These are phyloP conservation scores for Machimus atricapillus DNA, from an alignment of 2,888 invertebrate species.

Conservation along the genomic window DNA sequence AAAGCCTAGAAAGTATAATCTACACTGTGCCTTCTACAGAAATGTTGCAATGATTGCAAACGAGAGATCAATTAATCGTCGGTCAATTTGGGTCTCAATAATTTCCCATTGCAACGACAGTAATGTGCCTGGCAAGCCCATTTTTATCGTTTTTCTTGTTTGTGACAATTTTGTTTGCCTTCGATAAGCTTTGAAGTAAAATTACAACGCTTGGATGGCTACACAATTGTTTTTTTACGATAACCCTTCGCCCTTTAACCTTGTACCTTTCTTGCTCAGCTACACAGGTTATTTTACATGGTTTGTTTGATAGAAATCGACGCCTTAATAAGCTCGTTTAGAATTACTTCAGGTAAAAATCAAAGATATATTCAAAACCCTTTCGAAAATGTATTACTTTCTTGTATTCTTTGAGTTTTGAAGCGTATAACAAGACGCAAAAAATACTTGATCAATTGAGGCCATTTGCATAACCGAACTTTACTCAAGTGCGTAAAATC, in stretches of 20 bases:
- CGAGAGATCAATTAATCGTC: slow-evolving; percentile 25
- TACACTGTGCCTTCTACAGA: neutral
- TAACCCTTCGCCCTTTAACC: slow-evolving; percentile 10
- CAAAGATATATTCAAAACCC: neutral
- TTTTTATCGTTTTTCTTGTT: slow-evolving; percentile 10
- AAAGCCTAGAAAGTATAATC: neutral
- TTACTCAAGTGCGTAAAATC: neutral
- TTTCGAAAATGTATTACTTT: neutral
- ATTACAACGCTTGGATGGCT: slow-evolving; percentile 1
- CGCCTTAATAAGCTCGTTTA: neutral
- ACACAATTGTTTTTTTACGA: slow-evolving; percentile 6
- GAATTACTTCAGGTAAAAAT: neutral
- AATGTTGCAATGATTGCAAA: slow-evolving; percentile 31
- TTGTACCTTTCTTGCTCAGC: neutral
- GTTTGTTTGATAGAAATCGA: neutral
- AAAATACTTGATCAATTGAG: neutral
- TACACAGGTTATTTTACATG: neutral
- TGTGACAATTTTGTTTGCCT: slow-evolving; percentile 26
- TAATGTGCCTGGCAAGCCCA: slow-evolving; percentile 14
- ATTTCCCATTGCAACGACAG: slow-evolving; percentile 34
- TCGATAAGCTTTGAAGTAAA: slow-evolving; percentile 27
- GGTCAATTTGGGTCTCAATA: slow-evolving; percentile 24
- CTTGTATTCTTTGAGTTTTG: neutral
- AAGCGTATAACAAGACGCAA: neutral
- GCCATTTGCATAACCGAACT: neutral